phyloP scores from a whole-genome alignment of 2,797 vertebrate genomes.

The Falco peregrinus region DNA sequence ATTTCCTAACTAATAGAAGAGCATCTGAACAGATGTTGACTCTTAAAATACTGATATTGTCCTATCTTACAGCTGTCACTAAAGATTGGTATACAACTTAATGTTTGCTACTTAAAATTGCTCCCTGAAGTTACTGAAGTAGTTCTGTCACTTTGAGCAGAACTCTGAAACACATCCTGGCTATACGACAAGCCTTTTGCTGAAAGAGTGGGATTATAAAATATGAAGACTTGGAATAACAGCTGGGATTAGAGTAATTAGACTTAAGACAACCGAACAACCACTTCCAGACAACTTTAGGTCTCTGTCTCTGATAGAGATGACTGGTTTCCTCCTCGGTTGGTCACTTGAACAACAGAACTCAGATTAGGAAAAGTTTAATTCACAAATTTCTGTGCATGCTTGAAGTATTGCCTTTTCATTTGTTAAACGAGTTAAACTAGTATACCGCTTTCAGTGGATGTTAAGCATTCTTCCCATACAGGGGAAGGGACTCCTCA shows the following conservation, averaged over 20 bases:
- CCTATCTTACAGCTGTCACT: background rate
- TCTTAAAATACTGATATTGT: background rate
- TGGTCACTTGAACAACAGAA: background rate
- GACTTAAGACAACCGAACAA: background rate
- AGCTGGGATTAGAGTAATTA: background rate
- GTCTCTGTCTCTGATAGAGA: background rate
- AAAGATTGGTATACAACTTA: background rate
- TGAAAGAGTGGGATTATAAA: background rate
- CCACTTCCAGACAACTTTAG: background rate
- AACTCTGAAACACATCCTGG: background rate
- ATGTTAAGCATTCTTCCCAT: background rate
- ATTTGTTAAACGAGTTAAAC: background rate
- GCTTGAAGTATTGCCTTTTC: background rate
- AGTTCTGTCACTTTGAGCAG: background rate
- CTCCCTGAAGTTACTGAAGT: background rate
- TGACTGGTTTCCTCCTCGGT: background rate
- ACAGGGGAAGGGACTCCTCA: background rate
- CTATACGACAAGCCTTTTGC: background rate
- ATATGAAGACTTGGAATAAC: background rate
- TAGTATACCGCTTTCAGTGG: background rate
- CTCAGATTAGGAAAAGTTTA: background rate
- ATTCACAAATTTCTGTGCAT: background rate
- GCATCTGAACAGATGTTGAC: background rate
- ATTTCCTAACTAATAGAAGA: background rate
- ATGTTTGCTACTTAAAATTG: background rate